Percentiles rank a stretch among this genome's conserved stretches.
Evolutionary conservation across 2,113 vertebrate species (phyloP).

Genomic region (Dipodomys spectabilis): DNA sequence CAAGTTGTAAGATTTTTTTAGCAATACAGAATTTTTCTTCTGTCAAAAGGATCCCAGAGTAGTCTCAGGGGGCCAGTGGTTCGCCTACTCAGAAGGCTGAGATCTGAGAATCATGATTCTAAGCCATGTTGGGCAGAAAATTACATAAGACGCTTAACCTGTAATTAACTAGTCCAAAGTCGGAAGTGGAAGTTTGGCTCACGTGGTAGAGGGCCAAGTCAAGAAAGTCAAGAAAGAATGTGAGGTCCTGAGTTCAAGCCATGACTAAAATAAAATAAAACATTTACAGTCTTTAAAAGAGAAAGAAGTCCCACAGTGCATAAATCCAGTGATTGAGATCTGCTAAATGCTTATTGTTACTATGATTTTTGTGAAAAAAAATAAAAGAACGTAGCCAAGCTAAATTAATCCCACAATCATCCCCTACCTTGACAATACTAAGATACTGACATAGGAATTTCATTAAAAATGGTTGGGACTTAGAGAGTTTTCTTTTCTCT

Average conservation of each 20-base stretch:
- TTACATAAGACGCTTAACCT: background rate
- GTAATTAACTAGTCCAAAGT: too few species aligned
- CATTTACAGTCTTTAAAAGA: background rate
- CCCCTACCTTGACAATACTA: background rate
- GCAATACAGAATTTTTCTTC: background rate
- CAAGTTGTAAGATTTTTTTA: background rate
- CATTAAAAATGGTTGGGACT: background rate
- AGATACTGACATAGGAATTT: background rate
- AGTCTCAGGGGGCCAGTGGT: background rate
- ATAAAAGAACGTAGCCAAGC: background rate
- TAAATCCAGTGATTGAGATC: background rate
- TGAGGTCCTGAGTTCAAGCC: too few species aligned
- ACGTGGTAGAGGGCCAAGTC: too few species aligned
- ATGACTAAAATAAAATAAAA: too few species aligned
- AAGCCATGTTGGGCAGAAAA: background rate
- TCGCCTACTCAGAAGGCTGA: background rate
- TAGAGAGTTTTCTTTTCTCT: background rate
- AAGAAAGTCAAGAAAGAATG: too few species aligned
- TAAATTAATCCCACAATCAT: background rate
- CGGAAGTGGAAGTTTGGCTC: too few species aligned
- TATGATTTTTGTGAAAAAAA: background rate
- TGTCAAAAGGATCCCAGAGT: background rate
- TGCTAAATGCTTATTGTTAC: background rate
- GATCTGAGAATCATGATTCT: background rate
- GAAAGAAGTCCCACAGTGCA: too few species aligned